phyloP scores from a whole-genome alignment of 2,113 vertebrate species.

The Ctenodactylus gundi region DNA sequence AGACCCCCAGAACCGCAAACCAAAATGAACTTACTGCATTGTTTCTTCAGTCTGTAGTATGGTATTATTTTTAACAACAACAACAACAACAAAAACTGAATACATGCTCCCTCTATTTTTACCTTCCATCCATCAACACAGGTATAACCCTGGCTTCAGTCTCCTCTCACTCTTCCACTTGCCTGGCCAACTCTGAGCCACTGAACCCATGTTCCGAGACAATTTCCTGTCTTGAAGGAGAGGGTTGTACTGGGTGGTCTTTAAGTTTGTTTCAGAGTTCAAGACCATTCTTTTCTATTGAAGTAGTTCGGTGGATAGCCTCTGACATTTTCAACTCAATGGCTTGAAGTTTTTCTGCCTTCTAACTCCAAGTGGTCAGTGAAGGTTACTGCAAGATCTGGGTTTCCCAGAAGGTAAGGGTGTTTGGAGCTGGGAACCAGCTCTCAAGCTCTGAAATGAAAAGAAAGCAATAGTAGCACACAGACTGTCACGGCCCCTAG shows the following conservation, averaged over 20 bases:
- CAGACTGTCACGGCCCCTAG: neutral
- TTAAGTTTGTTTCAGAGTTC: neutral
- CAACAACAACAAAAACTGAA: too few relatives aligned
- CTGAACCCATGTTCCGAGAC: neutral
- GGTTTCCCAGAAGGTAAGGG: neutral
- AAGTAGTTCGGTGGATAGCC: neutral
- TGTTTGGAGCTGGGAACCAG: neutral
- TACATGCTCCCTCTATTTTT: too few relatives aligned
- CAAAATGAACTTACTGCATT: neutral
- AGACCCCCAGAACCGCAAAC: neutral
- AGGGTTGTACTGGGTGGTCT: neutral
- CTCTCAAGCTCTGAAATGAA: neutral
- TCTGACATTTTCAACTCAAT: slow-evolving; percentile 8
- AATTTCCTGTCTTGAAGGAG: neutral
- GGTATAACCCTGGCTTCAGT: neutral
- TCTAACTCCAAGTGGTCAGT: neutral
- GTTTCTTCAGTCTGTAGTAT: neutral
- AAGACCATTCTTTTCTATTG: neutral
- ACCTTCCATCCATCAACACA: neutral
- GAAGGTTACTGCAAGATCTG: neutral
- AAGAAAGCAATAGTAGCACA: neutral
- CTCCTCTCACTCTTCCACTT: neutral
- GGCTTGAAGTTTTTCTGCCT: neutral
- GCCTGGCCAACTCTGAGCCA: neutral
- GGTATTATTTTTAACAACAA: neutral